A percentile compares a stretch with the other conserved stretches of the same genome.
Evolutionary conservation across 2,113 vertebrate species (phyloP).

Genomic region (Salvelinus sp.): DNA sequence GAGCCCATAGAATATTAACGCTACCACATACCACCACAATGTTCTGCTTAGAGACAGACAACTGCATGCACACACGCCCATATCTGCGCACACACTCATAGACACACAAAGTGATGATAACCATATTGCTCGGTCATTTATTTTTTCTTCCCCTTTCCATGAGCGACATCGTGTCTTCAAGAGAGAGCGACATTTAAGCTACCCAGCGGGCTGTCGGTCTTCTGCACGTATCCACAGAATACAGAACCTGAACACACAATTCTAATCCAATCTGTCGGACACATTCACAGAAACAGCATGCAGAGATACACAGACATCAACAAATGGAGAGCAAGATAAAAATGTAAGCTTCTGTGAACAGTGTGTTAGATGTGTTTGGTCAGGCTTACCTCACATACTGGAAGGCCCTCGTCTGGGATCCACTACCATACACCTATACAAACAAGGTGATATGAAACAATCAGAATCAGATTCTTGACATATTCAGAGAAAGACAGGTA

Average conservation of each 20-base stretch:
- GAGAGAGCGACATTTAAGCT: background rate
- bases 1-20: background rate
- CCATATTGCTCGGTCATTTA: background rate
- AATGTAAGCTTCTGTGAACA: background rate
- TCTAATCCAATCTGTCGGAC: too few relatives aligned
- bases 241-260: too few relatives aligned
- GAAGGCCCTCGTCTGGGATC: conserved; percentile 94
- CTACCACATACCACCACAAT: background rate
- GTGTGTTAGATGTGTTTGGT: background rate
- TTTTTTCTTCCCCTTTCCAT: too few relatives aligned
- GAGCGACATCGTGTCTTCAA: background rate
- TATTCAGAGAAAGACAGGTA: background rate
- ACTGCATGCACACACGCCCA: background rate
- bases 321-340: background rate
- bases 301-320: background rate
- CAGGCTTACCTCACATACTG: conserved; percentile 93
- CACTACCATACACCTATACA: conserved; percentile 91
- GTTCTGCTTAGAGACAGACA: background rate
- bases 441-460: conserved; percentile 26
- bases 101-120: background rate
- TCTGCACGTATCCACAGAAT: too few relatives aligned
- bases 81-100: background rate
- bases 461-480: background rate
- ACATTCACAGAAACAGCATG: background rate
- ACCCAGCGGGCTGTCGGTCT: too few relatives aligned